Evolutionary conservation across 2,888 invertebrate species (phyloP).

Genomic region (Pseudococcus jackbeardsleyi): DNA sequence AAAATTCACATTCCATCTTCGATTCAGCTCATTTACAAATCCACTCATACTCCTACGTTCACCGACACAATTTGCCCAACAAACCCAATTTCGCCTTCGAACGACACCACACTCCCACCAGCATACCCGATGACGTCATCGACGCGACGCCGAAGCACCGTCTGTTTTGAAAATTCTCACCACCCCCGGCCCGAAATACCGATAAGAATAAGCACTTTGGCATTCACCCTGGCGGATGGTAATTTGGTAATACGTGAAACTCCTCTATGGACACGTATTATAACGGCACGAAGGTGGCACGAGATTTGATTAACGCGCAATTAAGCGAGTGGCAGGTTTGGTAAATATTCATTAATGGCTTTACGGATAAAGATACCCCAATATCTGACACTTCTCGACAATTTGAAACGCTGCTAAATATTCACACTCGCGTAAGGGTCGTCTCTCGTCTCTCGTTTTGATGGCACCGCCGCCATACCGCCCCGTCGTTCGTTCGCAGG

Average conservation of each 20-base stretch:
- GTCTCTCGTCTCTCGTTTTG: too few relatives aligned
- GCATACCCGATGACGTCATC: background rate
- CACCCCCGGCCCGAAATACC: background rate
- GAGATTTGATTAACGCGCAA: slow-evolving; percentile 29
- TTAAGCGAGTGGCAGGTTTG: slow-evolving; percentile 25
- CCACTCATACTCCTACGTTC: too few relatives aligned
- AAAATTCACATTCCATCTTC: too few relatives aligned
- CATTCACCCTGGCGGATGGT: background rate
- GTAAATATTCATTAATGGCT: slow-evolving; percentile 46
- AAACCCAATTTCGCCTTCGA: too few relatives aligned
- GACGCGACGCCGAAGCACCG: too few relatives aligned
- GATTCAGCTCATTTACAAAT: too few relatives aligned
- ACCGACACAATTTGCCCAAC: too few relatives aligned
- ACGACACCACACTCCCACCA: too few relatives aligned
- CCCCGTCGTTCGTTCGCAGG: too few relatives aligned
- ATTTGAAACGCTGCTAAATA: background rate
- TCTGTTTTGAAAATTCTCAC: too few relatives aligned
- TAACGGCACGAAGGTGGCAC: background rate
- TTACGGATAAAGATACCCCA: slow-evolving; percentile 8
- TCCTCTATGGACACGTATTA: background rate
- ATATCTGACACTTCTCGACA: slow-evolving; percentile 28
- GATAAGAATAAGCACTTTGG: background rate
- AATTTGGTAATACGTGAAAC: slow-evolving; percentile 17
- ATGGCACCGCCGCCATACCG: too few relatives aligned
- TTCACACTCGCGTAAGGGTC: background rate